phyloP scores from a whole-genome alignment of 2,888 invertebrate species.

The Electrophaes corylata region DNA sequence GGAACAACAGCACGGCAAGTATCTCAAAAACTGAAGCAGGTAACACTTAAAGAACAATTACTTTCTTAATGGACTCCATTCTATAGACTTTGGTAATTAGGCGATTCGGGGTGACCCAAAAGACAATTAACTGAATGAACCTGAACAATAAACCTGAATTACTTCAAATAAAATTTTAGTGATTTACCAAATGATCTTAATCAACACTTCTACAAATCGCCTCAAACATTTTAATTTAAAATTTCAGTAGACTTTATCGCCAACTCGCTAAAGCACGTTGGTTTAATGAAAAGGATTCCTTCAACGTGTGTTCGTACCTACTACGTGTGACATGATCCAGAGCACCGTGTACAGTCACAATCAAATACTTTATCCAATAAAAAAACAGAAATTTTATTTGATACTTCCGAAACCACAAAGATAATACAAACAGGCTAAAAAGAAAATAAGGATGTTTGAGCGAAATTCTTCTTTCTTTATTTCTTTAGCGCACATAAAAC shows the following conservation, averaged over 20 bases:
- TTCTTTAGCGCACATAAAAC: too few relatives aligned
- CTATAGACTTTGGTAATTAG: not conserved
- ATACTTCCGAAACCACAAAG: not conserved
- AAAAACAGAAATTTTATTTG: not conserved
- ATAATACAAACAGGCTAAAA: not conserved
- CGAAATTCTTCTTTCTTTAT: too few relatives aligned
- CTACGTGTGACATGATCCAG: constrained; percentile 24
- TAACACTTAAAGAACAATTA: not conserved
- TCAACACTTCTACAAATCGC: constrained; percentile 67
- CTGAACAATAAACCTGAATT: constrained; percentile 7
- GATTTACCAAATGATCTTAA: constrained; percentile 51
- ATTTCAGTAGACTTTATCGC: constrained; percentile 61
- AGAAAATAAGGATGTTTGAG: too few relatives aligned
- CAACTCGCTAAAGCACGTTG: constrained; percentile 55
- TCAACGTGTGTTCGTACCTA: constrained; percentile 15
- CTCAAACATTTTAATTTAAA: constrained; percentile 73
- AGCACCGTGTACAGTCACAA: constrained; percentile 8
- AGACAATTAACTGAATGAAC: not conserved
- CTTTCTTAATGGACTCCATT: not conserved
- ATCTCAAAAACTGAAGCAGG: too few relatives aligned
- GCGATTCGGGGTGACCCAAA: not conserved
- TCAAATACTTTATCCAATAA: not conserved
- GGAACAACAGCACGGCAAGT: not conserved
- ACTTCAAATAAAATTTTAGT: not conserved
- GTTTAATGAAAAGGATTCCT: constrained; percentile 32